These are phyloP conservation scores for Peucedramus taeniatus DNA, from an alignment of 2,113 vertebrate species.

Conservation along the genomic window DNA sequence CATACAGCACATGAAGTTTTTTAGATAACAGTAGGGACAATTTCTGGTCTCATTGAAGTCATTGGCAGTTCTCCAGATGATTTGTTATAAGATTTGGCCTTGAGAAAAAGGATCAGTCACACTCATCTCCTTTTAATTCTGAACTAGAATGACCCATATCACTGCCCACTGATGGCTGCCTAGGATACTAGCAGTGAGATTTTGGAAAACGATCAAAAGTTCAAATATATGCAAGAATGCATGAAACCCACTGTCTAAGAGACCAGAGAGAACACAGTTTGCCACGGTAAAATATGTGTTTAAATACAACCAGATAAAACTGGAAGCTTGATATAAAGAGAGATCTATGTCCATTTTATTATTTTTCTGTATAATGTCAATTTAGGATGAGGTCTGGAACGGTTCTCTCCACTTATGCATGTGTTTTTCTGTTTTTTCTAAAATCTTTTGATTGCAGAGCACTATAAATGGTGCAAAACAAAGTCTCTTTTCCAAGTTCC, in stretches of 20 bases:
- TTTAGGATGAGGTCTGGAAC: neutral
- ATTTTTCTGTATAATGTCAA: neutral
- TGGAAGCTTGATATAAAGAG: neutral
- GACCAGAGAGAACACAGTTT: neutral
- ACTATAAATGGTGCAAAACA: neutral
- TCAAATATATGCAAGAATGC: slow-evolving; percentile 61
- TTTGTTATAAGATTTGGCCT: slow-evolving; percentile 57
- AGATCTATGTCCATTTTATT: neutral
- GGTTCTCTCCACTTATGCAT: neutral
- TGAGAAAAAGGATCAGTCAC: slow-evolving; percentile 52
- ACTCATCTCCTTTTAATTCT: slow-evolving; percentile 45
- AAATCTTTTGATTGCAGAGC: neutral
- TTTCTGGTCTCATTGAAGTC: slow-evolving; percentile 38
- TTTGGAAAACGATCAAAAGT: slow-evolving; percentile 52
- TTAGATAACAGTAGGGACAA: slow-evolving; percentile 17
- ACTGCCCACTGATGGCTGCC: slow-evolving; percentile 41
- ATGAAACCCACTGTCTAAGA: slow-evolving; percentile 31
- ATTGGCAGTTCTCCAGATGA: slow-evolving; percentile 27
- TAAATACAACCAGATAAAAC: slow-evolving; percentile 9
- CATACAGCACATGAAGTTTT: neutral
- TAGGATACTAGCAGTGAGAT: slow-evolving; percentile 58
- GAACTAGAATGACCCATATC: slow-evolving; percentile 49
- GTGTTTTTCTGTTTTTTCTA: neutral
- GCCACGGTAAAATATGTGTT: neutral
- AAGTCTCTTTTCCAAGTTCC: slow-evolving; percentile 30